phyloP scores from a whole-genome alignment of 1,140 invertebrate genomes.

The Sogatella furcifera region DNA sequence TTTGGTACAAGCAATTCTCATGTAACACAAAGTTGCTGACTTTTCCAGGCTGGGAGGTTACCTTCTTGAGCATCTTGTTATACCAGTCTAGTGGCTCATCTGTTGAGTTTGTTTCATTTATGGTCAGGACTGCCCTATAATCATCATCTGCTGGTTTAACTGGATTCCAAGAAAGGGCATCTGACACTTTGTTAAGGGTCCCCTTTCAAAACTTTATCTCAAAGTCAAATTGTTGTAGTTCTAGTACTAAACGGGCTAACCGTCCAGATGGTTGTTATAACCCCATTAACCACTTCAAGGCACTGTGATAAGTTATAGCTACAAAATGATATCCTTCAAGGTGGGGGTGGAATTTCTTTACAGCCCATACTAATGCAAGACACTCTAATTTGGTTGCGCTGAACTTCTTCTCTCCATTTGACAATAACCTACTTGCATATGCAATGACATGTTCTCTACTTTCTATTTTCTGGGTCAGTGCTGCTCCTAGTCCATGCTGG shows the following conservation, averaged over 20 bases:
- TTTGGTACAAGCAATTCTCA: not conserved
- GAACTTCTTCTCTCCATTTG: conserved; percentile 29
- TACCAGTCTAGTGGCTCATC: not conserved
- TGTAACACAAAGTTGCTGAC: not conserved
- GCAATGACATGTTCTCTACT: conserved; percentile 24
- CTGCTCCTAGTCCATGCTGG: conserved; percentile 22
- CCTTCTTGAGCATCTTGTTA: not conserved
- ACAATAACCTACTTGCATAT: conserved; percentile 28
- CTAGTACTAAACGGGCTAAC: conserved; percentile 20
- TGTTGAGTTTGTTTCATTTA: too few relatives aligned
- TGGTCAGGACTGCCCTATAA: too few relatives aligned
- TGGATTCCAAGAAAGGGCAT: conserved; percentile 19
- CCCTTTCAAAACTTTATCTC: conserved; percentile 30
- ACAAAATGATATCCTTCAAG: conserved; percentile 30
- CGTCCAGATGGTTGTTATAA: conserved; percentile 28
- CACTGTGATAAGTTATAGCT: conserved; percentile 33
- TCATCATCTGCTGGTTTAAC: too few relatives aligned
- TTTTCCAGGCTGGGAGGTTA: not conserved
- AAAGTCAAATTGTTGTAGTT: conserved; percentile 29
- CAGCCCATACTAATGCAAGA: conserved; percentile 31
- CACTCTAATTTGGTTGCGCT: conserved; percentile 32
- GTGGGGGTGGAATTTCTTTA: conserved; percentile 29
- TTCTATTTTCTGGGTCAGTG: conserved; percentile 23
- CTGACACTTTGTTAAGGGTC: conserved; percentile 26
- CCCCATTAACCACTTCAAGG: conserved; percentile 30